Evolutionary conservation across 37 sponge, comb jelly and placozoan genomes (phyloP).

Genomic region (Ephydatia muelleri): DNA sequence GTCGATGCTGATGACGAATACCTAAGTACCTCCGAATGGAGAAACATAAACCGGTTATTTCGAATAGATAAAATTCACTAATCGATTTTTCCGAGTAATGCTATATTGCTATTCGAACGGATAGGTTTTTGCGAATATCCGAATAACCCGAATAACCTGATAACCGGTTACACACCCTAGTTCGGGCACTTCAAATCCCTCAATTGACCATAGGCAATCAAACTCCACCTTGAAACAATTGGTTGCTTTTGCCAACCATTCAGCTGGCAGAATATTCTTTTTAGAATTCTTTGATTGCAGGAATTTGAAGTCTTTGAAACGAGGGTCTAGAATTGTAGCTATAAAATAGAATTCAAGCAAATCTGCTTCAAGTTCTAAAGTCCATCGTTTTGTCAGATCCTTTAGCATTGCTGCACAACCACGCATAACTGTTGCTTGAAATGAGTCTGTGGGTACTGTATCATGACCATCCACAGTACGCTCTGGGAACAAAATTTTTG

Average conservation of each 20-base stretch:
- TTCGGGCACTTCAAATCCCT: neutral
- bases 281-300: slow-evolving; percentile 1
- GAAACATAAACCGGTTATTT: too few species aligned
- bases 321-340: neutral
- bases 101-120: too few species aligned
- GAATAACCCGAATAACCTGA: too few species aligned
- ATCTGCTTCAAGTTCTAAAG: neutral
- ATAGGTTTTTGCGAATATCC: too few species aligned
- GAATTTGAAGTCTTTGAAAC: neutral
- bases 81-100: too few species aligned
- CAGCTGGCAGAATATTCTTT: neutral
- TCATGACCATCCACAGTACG: neutral
- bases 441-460: neutral
- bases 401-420: neutral
- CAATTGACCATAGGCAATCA: neutral
- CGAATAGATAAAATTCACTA: too few species aligned
- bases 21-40: too few species aligned
- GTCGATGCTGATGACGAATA: too few species aligned
- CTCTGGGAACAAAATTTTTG: neutral
- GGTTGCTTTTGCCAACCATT: neutral
- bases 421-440: neutral
- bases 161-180: too few species aligned
- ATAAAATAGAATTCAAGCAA: neutral
- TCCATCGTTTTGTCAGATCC: slow-evolving; percentile 1
- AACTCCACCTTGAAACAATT: neutral